These are phyloP conservation scores for Polymixis lichenea DNA, from an alignment of 2,888 invertebrate genomes.

Conservation along the genomic window DNA sequence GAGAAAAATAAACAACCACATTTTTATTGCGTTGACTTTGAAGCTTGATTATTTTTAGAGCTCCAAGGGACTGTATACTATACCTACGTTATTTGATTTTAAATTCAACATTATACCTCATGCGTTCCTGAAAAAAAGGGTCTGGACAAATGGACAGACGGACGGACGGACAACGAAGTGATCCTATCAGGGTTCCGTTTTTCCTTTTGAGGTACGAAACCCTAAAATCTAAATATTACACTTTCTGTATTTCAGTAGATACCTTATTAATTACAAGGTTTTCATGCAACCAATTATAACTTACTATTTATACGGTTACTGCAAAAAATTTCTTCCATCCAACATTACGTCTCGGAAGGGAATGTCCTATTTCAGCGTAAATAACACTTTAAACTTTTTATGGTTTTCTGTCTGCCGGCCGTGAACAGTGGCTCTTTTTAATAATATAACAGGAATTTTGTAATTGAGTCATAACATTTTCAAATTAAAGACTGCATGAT, in stretches of 20 bases:
- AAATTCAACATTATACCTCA: no score
- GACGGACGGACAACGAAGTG: no score
- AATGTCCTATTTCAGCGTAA: slow-evolving; percentile 32
- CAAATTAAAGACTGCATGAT: neutral
- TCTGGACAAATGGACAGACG: no score
- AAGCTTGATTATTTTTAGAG: no score
- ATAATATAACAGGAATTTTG: slow-evolving; percentile 15
- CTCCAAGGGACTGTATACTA: no score
- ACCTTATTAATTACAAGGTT: no score
- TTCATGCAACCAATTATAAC: neutral
- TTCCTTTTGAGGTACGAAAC: no score
- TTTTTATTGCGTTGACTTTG: no score
- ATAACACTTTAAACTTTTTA: slow-evolving; percentile 27
- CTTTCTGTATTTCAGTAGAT: neutral
- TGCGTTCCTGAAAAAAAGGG: no score
- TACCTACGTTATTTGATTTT: no score
- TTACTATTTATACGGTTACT: neutral
- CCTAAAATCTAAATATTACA: neutral
- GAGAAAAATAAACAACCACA: no score
- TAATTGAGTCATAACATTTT: slow-evolving; percentile 2
- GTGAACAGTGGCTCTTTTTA: neutral
- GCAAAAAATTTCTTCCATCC: neutral
- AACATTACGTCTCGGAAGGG: slow-evolving; percentile 6
- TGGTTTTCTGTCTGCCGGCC: neutral
- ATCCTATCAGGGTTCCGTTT: no score